Evolutionary conservation across 2,888 invertebrate species (phyloP).

Genomic region (Tipula unca): DNA sequence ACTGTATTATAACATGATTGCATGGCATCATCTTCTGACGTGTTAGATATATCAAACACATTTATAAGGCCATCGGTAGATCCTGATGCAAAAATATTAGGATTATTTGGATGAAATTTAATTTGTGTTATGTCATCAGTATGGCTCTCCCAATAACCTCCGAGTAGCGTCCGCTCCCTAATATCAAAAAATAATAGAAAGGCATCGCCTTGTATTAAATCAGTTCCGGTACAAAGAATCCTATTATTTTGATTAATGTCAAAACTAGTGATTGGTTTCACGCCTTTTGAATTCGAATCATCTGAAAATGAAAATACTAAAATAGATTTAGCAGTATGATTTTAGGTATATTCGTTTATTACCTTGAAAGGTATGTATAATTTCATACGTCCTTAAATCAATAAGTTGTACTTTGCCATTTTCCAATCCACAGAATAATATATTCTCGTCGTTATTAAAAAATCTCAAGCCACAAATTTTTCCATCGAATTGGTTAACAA

Average conservation of each 20-base stretch:
- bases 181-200: slow-evolving; percentile 77
- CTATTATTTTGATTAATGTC: slow-evolving; percentile 63
- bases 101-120: slow-evolving; percentile 60
- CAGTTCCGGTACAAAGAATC: slow-evolving; percentile 67
- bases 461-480: slow-evolving; percentile 34
- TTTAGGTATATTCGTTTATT: slow-evolving; percentile 22
- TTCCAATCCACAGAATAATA: slow-evolving; percentile 33
- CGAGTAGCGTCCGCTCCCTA: slow-evolving; percentile 52
- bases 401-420: slow-evolving; percentile 33
- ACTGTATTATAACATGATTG: slow-evolving; percentile 67
- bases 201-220: slow-evolving; percentile 57
- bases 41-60: slow-evolving; percentile 65
- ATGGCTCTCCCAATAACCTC: slow-evolving; percentile 78
- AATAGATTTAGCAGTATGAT: neutral
- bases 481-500: slow-evolving; percentile 23
- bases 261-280: slow-evolving; percentile 58
- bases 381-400: slow-evolving; percentile 44
- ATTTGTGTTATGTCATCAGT: slow-evolving; percentile 71
- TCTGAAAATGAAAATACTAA: slow-evolving; percentile 21
- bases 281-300: slow-evolving; percentile 30
- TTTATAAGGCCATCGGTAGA: slow-evolving; percentile 81
- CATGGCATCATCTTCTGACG: slow-evolving; percentile 72
- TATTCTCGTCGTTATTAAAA: slow-evolving; percentile 31
- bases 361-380: slow-evolving; percentile 42
- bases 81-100: slow-evolving; percentile 61